Conservation (phyloP, 2,797 vertebrate species). For the Urosaurus nigricauda region DNA sequence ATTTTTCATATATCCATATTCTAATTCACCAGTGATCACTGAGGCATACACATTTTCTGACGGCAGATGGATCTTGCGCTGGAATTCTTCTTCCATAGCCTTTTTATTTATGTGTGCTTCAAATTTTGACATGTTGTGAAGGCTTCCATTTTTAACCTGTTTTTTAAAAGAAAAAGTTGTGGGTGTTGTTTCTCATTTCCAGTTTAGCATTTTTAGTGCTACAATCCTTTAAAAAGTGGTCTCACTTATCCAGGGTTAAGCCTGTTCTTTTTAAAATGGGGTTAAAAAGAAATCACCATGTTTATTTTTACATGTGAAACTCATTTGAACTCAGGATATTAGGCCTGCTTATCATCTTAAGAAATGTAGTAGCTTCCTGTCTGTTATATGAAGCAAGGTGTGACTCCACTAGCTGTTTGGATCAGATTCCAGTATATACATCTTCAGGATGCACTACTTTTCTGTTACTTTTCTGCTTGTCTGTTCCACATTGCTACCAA, state of each 20-base stretch:
- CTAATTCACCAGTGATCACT: slow-evolving; percentile 71
- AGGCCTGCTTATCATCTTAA: neutral
- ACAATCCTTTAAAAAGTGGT: slow-evolving; percentile 30
- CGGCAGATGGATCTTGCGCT: slow-evolving; percentile 63
- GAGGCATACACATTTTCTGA: slow-evolving; percentile 61
- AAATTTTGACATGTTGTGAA: slow-evolving; percentile 47
- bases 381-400: neutral
- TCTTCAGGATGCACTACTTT: neutral
- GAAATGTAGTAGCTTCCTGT: neutral
- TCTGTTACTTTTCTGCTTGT: neutral
- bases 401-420: neutral
- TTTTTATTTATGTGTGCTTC: slow-evolving; percentile 46
- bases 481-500: too few species aligned
- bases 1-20: slow-evolving; percentile 68
- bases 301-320: slow-evolving; percentile 2
- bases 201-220: slow-evolving; percentile 23
- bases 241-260: neutral
- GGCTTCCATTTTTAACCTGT: slow-evolving; percentile 38
- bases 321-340: neutral
- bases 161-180: slow-evolving; percentile 30
- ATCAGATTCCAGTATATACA: neutral
- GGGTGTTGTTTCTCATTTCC: slow-evolving; percentile 16
- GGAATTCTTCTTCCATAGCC: slow-evolving; percentile 47
- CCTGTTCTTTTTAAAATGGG: slow-evolving; percentile 29
- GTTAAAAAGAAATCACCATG: neutral